A percentile compares a stretch with the other conserved stretches of the same genome.
phyloP scores from a whole-genome alignment of 2,888 invertebrate species.

The Rhingia campestris region DNA sequence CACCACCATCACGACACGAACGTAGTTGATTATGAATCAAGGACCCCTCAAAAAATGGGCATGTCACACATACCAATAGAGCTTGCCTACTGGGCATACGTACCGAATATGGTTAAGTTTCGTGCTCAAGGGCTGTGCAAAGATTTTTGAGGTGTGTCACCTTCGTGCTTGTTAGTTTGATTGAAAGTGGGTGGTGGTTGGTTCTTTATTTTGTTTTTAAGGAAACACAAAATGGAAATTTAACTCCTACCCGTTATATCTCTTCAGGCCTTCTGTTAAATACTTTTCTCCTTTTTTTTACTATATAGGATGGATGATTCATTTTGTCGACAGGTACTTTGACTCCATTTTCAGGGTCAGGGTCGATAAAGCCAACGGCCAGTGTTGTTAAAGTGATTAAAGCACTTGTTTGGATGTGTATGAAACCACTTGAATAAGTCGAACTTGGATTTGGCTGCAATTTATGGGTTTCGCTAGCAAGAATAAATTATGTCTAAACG shows the following conservation, averaged over 20 bases:
- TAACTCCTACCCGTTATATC: not conserved
- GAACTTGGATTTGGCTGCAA: too few species aligned
- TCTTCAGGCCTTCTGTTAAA: too few species aligned
- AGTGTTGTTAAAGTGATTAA: too few species aligned
- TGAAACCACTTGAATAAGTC: too few species aligned
- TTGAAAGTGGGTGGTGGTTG: not conserved
- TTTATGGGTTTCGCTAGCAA: too few species aligned
- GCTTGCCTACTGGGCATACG: conserved; percentile 4
- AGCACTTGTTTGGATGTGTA: too few species aligned
- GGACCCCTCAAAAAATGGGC: conserved; percentile 19
- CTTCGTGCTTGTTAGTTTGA: conserved; percentile 32
- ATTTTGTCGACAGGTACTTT: not conserved
- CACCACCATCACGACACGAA: conserved; percentile 26
- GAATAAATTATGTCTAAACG: too few species aligned
- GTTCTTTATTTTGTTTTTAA: not conserved
- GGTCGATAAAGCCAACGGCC: not conserved
- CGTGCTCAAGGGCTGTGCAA: conserved; percentile 52
- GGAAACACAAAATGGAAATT: conserved; percentile 7
- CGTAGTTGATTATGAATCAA: conserved; percentile 14
- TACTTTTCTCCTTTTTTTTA: too few species aligned
- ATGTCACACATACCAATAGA: conserved; percentile 30
- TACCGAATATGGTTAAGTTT: conserved; percentile 37
- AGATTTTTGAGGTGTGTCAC: conserved; percentile 56
- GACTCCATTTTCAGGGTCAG: not conserved
- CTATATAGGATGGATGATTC: not conserved